Conservation (phyloP, 2,888 invertebrate genomes). For the Tenthredo amoena region DNA sequence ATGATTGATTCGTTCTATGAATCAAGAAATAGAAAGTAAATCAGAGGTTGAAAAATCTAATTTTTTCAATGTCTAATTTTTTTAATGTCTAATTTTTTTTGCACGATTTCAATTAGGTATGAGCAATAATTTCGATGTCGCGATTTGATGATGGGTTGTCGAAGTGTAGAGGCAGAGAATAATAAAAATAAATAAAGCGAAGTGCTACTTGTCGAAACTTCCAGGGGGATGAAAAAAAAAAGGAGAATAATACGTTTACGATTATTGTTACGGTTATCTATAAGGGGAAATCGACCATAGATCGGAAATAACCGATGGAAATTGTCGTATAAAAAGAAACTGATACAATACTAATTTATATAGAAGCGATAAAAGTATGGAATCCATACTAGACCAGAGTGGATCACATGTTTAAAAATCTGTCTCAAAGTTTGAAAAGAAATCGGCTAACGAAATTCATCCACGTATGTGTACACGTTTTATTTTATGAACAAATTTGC, state of each 20-base stretch:
- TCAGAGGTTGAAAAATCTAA: neutral
- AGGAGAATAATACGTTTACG: constrained; percentile 6
- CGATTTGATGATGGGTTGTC: neutral
- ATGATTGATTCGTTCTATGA: neutral
- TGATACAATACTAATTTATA: neutral
- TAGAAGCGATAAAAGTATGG: neutral
- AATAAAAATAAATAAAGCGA: neutral
- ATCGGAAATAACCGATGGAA: neutral
- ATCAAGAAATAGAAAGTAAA: neutral
- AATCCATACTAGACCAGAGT: neutral
- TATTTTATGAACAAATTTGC: neutral
- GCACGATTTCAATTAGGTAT: neutral
- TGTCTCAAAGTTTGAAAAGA: neutral
- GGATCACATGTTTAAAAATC: neutral
- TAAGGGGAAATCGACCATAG: neutral
- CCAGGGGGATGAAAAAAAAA: neutral
- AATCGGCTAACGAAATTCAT: neutral
- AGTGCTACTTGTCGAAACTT: constrained; percentile 21
- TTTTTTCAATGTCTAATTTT: neutral
- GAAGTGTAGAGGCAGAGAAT: neutral
- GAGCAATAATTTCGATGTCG: neutral
- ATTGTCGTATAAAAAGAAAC: constrained; percentile 21
- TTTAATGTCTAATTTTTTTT: neutral
- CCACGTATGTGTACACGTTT: neutral
- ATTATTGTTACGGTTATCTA: constrained; percentile 28